Conservation (phyloP, 2,888 invertebrate genomes). For the Brachylomia viminalis region DNA sequence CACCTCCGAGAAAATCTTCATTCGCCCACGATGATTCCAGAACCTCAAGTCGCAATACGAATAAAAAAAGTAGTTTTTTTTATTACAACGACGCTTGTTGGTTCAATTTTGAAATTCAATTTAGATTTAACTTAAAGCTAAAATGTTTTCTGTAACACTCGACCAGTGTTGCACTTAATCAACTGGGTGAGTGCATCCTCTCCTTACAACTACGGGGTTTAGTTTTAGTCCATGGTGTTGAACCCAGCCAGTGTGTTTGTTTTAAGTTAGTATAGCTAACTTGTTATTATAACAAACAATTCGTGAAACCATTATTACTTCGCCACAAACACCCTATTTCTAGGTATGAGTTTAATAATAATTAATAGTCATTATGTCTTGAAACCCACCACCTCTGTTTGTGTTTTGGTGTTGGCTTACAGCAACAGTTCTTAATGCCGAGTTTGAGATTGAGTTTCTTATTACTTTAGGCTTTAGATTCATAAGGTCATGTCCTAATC, state of each 20-base stretch:
- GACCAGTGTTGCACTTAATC: slow-evolving; percentile 47
- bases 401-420: too few species aligned
- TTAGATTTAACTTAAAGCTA: slow-evolving; percentile 68
- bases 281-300: too few species aligned
- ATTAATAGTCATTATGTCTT: too few species aligned
- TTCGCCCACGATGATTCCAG: slow-evolving; percentile 23
- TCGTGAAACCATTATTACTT: too few species aligned
- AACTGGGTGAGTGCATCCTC: slow-evolving; percentile 25
- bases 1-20: slow-evolving; percentile 33
- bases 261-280: not conserved
- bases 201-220: not conserved
- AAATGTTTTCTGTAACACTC: slow-evolving; percentile 53
- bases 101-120: slow-evolving; percentile 77
- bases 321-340: too few species aligned
- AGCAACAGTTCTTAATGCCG: too few species aligned
- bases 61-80: slow-evolving; percentile 73
- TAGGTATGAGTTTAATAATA: too few species aligned
- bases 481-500: not conserved
- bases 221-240: not conserved
- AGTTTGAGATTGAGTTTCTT: too few species aligned
- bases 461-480: too few species aligned
- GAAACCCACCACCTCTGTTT: too few species aligned
- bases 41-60: slow-evolving; percentile 69
- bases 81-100: slow-evolving; percentile 73
- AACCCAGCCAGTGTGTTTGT: not conserved